Evolutionary conservation across 1,140 invertebrate genomes (phyloP), one percentile per base, ranked within the genome.

Genomic region (Condylostylus longicornis): DNA sequence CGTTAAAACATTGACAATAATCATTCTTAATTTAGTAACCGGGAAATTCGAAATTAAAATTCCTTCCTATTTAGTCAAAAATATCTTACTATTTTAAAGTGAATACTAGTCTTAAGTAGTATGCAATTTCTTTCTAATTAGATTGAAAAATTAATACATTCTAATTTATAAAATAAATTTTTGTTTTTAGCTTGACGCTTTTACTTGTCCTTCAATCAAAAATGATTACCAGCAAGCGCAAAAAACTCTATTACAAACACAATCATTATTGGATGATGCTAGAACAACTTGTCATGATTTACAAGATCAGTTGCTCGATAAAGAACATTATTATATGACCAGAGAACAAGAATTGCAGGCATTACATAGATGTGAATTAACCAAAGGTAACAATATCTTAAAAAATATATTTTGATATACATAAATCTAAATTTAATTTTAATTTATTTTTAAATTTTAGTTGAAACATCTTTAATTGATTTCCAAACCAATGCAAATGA

Each of bases 131-230:
- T n/a, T n/a, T n/a, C n/a, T n/a, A n/a, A n/a, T n/a, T n/a, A n/a
- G n/a, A n/a, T n/a, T n/a, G n/a, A n/a, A n/a, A 25, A n/a, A 25
- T 25, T 25, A 25, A 25, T 8, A 7, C 23, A 25, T 25, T 8
- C n/a, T n/a, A 20, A 19, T 23, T n/a, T 8, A 8, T 8, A n/a
- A n/a, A n/a, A n/a, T n/a, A n/a, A n/a, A n/a, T 41, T 32, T 48
- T 45, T 32, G 54, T 19, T 62, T 62, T 35, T 52, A 78, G 75
- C 62, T 75, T 42, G 72, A 76, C 42, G 72, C 70, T 2, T 72
- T 70, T 45, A 54, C 63, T 32, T 67, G 65, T 18, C 68, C 66
- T 10, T 56, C 51, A 33, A 50, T 71, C 30, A 71, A 66, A 53
- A 57, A 62, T 41, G 63, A 73, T 45, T 61, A 65, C 38, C 55